Conservation (phyloP, 2,888 invertebrate species). For the Drosophila kuntzei region DNA sequence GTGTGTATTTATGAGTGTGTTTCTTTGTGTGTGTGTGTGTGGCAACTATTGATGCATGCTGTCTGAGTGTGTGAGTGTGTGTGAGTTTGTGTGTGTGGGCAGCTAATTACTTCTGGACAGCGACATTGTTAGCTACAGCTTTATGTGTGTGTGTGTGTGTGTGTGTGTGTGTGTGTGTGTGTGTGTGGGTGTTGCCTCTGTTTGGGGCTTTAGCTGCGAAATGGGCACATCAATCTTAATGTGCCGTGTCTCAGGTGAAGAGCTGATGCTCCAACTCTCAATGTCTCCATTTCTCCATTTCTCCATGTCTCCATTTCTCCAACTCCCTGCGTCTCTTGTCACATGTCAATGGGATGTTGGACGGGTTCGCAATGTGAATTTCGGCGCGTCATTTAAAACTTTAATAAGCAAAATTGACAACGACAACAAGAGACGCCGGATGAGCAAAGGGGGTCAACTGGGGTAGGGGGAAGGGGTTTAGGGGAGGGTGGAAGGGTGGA, state of each 20-base stretch:
- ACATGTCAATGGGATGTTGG: conserved; percentile 67
- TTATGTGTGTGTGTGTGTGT: conserved; percentile 12
- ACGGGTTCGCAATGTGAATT: conserved; percentile 69
- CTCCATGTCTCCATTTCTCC: not conserved
- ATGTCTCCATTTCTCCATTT: not conserved
- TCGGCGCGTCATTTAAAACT: conserved; percentile 80
- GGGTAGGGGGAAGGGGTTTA: not conserved
- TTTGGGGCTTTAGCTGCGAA: conserved; percentile 48
- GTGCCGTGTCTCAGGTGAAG: conserved; percentile 70
- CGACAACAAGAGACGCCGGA: conserved; percentile 45
- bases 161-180: conserved; percentile 21
- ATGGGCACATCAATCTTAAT: conserved; percentile 77
- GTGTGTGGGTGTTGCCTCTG: conserved; percentile 19
- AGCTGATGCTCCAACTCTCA: conserved; percentile 7
- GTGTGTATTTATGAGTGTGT: conserved; percentile 21
- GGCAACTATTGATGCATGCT: conserved; percentile 69
- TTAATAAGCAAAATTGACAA: conserved; percentile 79
- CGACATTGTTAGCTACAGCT: conserved; percentile 59
- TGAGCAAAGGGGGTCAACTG: not conserved
- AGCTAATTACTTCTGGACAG: conserved; percentile 74
- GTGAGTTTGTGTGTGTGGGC: conserved; percentile 35
- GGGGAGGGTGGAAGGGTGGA: not conserved
- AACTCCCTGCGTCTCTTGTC: conserved; percentile 42
- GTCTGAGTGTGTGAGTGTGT: conserved; percentile 10
- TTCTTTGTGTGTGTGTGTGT: conserved; percentile 23